Base-by-base conservation (phyloP, 2,888 invertebrate species). In the Monoplex corrugatus region DNA sequence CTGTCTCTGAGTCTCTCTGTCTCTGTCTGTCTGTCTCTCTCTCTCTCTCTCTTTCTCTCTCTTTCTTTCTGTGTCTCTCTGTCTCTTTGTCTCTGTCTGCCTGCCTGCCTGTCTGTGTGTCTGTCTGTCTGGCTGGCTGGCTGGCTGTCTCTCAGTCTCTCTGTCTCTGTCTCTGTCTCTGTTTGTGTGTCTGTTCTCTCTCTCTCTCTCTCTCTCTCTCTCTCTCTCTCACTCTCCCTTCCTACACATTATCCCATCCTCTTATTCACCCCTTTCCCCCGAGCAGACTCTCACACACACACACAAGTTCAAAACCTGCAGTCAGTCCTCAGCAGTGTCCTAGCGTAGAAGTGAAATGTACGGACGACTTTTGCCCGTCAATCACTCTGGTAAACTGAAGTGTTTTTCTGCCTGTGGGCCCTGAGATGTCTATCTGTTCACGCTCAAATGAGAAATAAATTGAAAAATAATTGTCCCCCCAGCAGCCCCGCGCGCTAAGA, bases 401-500 rank as follows among this genome's bases (percentile, higher is more conserved):
- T n/a, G n/a, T n/a, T n/a, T n/a, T n/a, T n/a, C n/a, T n/a, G n/a
- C n/a, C n/a, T n/a, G n/a, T n/a, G 43, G 80, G 43, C 23, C 19
- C 32, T 3, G 3, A 40, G 80, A 80, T 80, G 28, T 23, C 80
- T 80, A 80, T 80, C 80, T 80, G 38, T 80, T 80, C 80, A 80
- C 80, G 40, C 28, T 35, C 80, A 43, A 28, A 80, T 43, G 80
- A 43, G 43, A 80, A 80, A 80, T 43, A 43, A 43, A 80, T 80
- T 40, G 80, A 80, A 80, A 28, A 80, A 80, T 43, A 80, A 80
- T 43, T 75, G 80, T 80, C 43, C 43, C 43, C 80, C 28, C 68
- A 43, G 68, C n/a, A n/a, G 45, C 32, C 35, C n/a, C 28, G n/a
- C n/a, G 68, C 40, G 43, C 13, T 43, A 23, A 23, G 0, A 23